Evolutionary conservation across 2,113 vertebrate species (phyloP).

Genomic region (Macquaria australasica): DNA sequence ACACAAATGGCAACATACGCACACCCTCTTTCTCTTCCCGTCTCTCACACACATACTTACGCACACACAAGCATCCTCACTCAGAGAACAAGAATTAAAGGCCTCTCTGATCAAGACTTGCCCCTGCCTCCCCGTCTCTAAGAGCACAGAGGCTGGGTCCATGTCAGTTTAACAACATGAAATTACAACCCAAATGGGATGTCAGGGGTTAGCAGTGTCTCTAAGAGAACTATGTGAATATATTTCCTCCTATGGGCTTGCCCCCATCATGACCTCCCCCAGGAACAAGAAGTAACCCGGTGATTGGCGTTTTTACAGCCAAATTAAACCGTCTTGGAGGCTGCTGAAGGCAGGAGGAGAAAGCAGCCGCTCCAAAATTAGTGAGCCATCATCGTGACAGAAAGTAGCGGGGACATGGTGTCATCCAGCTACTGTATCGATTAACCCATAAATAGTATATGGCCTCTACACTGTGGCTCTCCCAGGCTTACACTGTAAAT

Average conservation of each 20-base stretch:
- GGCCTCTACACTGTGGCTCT: constrained; percentile 89
- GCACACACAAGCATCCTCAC: constrained; percentile 22
- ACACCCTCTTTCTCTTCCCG: background rate
- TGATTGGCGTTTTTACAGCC: constrained; percentile 95
- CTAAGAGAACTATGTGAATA: constrained; percentile 88
- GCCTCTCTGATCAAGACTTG: constrained; percentile 69
- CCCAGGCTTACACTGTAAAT: constrained; percentile 76
- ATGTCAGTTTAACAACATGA: constrained; percentile 93
- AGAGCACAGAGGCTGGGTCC: constrained; percentile 83
- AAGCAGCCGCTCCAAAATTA: constrained; percentile 95
- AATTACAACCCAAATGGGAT: constrained; percentile 93
- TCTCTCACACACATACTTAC: background rate
- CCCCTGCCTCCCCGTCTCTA: constrained; percentile 72
- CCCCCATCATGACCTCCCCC: constrained; percentile 88
- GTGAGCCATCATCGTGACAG: constrained; percentile 95
- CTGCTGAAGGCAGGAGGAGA: constrained; percentile 82
- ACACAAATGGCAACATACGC: background rate
- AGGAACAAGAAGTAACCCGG: constrained; percentile 85
- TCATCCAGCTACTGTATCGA: constrained; percentile 95
- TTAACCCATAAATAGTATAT: constrained; percentile 91
- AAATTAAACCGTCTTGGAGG: constrained; percentile 90
- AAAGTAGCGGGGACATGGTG: constrained; percentile 94
- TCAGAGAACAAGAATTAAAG: constrained; percentile 66
- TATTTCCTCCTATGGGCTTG: constrained; percentile 93
- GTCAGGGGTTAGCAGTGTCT: constrained; percentile 88